Evolutionary conservation across 2,797 vertebrate species (phyloP).

Genomic region (Prunella strophiata): DNA sequence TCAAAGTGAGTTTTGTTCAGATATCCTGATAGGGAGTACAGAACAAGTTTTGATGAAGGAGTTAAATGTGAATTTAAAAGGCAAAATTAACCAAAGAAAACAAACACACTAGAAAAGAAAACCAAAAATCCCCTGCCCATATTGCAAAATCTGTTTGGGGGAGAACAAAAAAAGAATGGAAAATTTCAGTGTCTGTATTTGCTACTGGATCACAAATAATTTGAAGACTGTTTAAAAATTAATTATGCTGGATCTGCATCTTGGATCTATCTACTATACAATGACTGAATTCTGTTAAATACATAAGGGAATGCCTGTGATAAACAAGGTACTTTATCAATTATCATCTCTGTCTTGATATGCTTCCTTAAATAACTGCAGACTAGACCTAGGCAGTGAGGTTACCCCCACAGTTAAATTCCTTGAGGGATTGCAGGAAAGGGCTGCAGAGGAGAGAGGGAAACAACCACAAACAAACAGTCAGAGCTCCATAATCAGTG

Average conservation of each 20-base stretch:
- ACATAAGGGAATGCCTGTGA: neutral
- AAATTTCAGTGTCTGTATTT: neutral
- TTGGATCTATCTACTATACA: neutral
- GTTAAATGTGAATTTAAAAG: neutral
- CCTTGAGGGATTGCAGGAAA: neutral
- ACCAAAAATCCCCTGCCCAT: fast-evolving
- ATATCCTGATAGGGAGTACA: neutral
- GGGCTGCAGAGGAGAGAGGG: fast-evolving
- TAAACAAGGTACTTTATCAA: neutral
- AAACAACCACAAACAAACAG: neutral
- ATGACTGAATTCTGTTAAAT: neutral
- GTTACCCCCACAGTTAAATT: neutral
- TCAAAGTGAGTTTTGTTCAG: neutral
- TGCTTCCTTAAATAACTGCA: neutral
- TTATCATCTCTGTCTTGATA: neutral
- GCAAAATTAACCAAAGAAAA: fast-evolving
- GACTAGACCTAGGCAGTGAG: neutral
- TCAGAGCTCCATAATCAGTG: neutral
- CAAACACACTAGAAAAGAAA: fast-evolving
- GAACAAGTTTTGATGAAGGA: neutral
- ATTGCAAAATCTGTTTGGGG: neutral
- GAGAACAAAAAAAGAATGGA: neutral
- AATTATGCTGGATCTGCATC: neutral
- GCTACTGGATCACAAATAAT: neutral
- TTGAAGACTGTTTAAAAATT: neutral